A percentile compares a stretch with the other conserved stretches of the same genome.
phyloP scores from a whole-genome alignment of 2,113 vertebrate genomes.

The Bubo bubo region DNA sequence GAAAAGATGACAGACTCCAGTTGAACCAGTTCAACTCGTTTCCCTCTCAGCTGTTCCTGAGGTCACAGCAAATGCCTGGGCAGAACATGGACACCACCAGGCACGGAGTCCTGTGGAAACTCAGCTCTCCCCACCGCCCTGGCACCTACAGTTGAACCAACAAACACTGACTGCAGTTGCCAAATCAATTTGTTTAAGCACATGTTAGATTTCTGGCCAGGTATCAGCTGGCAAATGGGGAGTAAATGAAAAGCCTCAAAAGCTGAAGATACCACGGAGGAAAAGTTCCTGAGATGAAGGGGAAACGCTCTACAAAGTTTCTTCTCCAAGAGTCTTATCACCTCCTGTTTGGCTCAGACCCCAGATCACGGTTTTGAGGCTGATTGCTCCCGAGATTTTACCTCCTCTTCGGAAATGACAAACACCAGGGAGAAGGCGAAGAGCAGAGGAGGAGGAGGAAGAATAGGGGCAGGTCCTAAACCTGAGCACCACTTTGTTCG shows the following conservation, averaged over 20 bases:
- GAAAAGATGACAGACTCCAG: background rate
- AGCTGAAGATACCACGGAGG: background rate
- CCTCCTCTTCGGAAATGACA: background rate
- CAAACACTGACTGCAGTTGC: background rate
- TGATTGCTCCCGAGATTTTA: fast-evolving
- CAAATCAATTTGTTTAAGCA: background rate
- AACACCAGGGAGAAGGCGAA: background rate
- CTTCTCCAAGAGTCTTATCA: background rate
- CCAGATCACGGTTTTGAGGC: background rate
- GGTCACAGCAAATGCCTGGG: background rate
- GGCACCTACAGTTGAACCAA: background rate
- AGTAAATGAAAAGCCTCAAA: background rate
- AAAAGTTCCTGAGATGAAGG: background rate
- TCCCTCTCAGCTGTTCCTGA: background rate
- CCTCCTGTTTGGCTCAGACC: background rate
- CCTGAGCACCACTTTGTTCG: fast-evolving
- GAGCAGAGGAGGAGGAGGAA: background rate
- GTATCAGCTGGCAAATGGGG: background rate
- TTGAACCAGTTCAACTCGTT: background rate
- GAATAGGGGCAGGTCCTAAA: background rate
- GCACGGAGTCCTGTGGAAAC: background rate
- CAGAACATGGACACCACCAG: background rate
- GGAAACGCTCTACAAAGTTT: background rate
- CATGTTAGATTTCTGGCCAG: background rate
- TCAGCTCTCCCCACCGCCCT: background rate